Evolutionary conservation across 1,140 invertebrate genomes (phyloP).

Genomic region (Drosophila ficusphila): DNA sequence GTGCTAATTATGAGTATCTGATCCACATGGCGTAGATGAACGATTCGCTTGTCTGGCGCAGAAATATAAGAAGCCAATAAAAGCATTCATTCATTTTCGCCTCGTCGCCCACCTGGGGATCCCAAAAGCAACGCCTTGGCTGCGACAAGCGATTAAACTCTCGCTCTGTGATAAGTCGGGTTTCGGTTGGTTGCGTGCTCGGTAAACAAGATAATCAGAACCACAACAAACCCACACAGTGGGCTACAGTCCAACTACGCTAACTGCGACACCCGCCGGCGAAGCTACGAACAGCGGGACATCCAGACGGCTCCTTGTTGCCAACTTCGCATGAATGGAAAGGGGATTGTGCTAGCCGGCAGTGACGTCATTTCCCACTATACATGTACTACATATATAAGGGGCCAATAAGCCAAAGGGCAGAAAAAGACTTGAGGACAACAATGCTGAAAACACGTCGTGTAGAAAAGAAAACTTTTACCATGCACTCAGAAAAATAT

Average conservation of each 20-base stretch:
- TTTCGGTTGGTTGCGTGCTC: constrained; percentile 47
- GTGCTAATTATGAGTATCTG: constrained; percentile 35
- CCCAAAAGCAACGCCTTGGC: constrained; percentile 11
- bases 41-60: constrained; percentile 8
- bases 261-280: constrained; percentile 8
- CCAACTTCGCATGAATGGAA: constrained; percentile 25
- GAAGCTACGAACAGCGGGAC: neutral
- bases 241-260: constrained; percentile 6
- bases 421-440: constrained; percentile 25
- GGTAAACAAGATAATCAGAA: constrained; percentile 45
- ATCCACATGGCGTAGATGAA: constrained; percentile 18
- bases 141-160: constrained; percentile 30
- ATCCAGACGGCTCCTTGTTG: constrained; percentile 4
- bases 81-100: constrained; percentile 5
- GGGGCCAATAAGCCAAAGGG: constrained; percentile 44
- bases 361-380: constrained; percentile 30
- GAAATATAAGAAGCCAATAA: constrained; percentile 5
- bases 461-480: constrained; percentile 6
- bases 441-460: constrained; percentile 3
- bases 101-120: constrained; percentile 6
- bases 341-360: neutral
- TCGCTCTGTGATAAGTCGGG: constrained; percentile 26
- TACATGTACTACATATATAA: too few relatives aligned
- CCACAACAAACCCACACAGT: constrained; percentile 28
- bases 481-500: neutral